Percentiles rank a stretch among this genome's conserved stretches.
phyloP scores from a whole-genome alignment of 1,140 invertebrate species.

The Ips typographus region DNA sequence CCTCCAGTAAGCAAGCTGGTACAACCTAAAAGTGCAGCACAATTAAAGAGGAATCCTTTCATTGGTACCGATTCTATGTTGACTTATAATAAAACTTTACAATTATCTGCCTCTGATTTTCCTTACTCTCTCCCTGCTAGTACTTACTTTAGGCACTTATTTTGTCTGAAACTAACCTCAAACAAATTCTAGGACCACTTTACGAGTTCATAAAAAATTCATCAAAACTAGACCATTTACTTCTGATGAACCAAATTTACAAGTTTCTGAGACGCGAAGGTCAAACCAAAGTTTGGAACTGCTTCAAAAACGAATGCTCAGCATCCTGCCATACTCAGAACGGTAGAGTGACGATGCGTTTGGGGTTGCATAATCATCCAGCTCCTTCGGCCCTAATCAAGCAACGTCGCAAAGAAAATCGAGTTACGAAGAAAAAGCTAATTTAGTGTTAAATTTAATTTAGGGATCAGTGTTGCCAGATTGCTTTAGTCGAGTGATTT shows the following conservation, averaged over 20 bases:
- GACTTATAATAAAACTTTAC: too few relatives aligned
- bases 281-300: constrained; percentile 37
- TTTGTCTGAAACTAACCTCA: background rate
- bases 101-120: too few relatives aligned
- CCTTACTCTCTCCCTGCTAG: too few relatives aligned
- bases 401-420: constrained; percentile 24
- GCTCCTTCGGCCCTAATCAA: constrained; percentile 33
- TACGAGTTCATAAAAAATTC: constrained; percentile 34
- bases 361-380: constrained; percentile 40
- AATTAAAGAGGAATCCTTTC: too few relatives aligned
- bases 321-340: constrained; percentile 39
- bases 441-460: background rate
- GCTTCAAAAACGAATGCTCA: constrained; percentile 36
- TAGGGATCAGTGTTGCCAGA: background rate
- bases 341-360: constrained; percentile 37
- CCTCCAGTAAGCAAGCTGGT: too few relatives aligned
- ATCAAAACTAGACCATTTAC: constrained; percentile 25
- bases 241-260: constrained; percentile 42
- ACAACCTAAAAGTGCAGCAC: too few relatives aligned
- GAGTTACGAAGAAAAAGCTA: constrained; percentile 28
- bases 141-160: too few relatives aligned
- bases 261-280: constrained; percentile 31
- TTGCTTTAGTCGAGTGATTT: too few relatives aligned
- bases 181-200: constrained; percentile 30
- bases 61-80: too few relatives aligned